Percentiles rank a stretch among this genome's conserved stretches.
phyloP scores from a whole-genome alignment of 2,888 invertebrate genomes.

The Arenicola marina region DNA sequence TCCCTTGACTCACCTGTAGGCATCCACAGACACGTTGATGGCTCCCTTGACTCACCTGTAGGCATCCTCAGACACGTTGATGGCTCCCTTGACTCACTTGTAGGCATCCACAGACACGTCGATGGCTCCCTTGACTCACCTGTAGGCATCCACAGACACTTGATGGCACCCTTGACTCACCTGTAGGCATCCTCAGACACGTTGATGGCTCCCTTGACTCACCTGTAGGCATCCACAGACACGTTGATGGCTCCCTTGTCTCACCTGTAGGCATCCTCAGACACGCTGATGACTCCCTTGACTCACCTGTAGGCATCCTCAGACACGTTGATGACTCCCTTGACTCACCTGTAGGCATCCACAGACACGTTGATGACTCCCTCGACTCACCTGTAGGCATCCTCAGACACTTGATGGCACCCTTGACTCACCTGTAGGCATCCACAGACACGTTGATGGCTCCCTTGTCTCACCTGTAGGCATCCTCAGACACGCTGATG shows the following conservation, averaged over 20 bases:
- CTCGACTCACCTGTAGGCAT: conserved; percentile 66
- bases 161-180: conserved; percentile 81
- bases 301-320: conserved; percentile 69
- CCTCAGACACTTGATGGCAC: conserved; percentile 90
- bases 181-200: conserved; percentile 73
- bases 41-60: conserved; percentile 72
- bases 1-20: conserved; percentile 70
- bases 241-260: conserved; percentile 86
- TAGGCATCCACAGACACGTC: conserved; percentile 78
- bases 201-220: conserved; percentile 84
- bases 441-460: conserved; percentile 87
- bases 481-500: conserved; percentile 85
- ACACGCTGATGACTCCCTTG: conserved; percentile 86
- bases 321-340: conserved; percentile 87
- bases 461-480: conserved; percentile 70
- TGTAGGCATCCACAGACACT: conserved; percentile 75
- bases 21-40: conserved; percentile 85
- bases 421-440: conserved; percentile 68
- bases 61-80: conserved; percentile 81
- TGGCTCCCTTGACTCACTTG: conserved; percentile 75
- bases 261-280: conserved; percentile 69
- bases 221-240: conserved; percentile 69
- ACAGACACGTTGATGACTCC: conserved; percentile 91
- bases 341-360: conserved; percentile 66
- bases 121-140: conserved; percentile 78